phyloP scores from a whole-genome alignment of 1,140 invertebrate species.

The Drosophila nigromelanica region DNA sequence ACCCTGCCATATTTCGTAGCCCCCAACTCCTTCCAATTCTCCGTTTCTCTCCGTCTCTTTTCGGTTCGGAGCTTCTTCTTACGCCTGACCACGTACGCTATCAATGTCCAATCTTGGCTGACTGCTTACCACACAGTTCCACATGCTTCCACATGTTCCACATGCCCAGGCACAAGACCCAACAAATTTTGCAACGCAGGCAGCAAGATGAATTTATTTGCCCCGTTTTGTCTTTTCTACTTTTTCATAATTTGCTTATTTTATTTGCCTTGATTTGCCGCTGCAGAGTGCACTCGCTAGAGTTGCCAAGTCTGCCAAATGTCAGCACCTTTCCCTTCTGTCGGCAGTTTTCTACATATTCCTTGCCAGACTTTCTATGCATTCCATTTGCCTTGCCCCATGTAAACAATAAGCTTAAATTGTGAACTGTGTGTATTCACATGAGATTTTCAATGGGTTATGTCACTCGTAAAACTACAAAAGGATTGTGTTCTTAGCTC shows the following conservation, averaged over 20 bases:
- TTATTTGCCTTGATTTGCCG: constrained; percentile 65
- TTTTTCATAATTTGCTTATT: constrained; percentile 66
- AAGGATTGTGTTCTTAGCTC: constrained; percentile 12
- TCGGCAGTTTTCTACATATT: constrained; percentile 10
- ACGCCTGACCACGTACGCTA: constrained; percentile 69
- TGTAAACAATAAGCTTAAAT: constrained; percentile 55
- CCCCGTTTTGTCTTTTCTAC: constrained; percentile 25
- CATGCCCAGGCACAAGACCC: constrained; percentile 13
- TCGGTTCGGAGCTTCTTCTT: constrained; percentile 4
- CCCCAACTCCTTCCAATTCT: not conserved
- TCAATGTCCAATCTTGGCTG: constrained; percentile 67
- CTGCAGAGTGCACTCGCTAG: constrained; percentile 8
- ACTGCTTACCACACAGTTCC: constrained; percentile 20
- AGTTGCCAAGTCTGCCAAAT: constrained; percentile 14
- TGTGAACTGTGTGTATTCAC: constrained; percentile 37
- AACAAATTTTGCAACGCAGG: constrained; percentile 40
- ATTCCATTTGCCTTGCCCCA: constrained; percentile 30
- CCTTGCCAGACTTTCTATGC: constrained; percentile 11
- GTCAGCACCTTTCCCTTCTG: not conserved
- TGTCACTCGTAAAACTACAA: constrained; percentile 53
- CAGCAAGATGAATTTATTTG: constrained; percentile 58
- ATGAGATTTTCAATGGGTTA: constrained; percentile 41
- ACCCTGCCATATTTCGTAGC: constrained; percentile 49
- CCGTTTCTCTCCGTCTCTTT: not conserved
- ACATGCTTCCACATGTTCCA: too few species aligned